Evolutionary conservation across 2,888 invertebrate species (phyloP), one percentile per base, ranked within the genome.

Genomic region (Drosophila ezoana): DNA sequence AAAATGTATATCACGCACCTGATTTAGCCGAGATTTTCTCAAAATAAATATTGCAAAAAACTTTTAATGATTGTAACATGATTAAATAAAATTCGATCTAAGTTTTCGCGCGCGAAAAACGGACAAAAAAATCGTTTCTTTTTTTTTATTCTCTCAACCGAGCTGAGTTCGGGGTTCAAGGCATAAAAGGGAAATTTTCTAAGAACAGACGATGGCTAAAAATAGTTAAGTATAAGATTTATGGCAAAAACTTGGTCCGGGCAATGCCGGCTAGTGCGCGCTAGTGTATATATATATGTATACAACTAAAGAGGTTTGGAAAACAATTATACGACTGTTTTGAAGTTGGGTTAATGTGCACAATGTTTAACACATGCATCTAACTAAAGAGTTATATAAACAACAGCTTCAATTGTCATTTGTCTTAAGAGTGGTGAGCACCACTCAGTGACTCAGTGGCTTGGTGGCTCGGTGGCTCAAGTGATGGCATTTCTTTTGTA

Each of bases 371-470:
- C 16, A 28, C 10, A 16, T 23, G 11, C 8, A 43, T 28, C 1
- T 37, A 33, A 28, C 35, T 41, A 52, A 76, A 35, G 16, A 28
- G 11, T 41, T 62, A 52, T 47, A 52, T 35, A 63, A 79, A 76
- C 58, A 72, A 43, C 20, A 47, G 43, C 10, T 56, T 61, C 11
- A 70, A 58, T 37, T 77, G 67, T 77, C 84, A 74, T 59, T 49
- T 53, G 53, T 23, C 56, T 28, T 53, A 53, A 32, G 41, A 33
- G 18, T 54, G 32, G 18, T 18, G 13, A 52, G 13, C 14, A 20
- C 13, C 37, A 23, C 28, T 48, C 16, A 16, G 5, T 76, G 56
- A 57, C 8, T 52, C 52, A 40, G 28, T 16, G 23, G 23, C 20
- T 43, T 49, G 51, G 1, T 20, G 20, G 23, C 20, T 43, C 54